phyloP scores from a whole-genome alignment of 1,140 invertebrate genomes.

The Aphelinus certus region DNA sequence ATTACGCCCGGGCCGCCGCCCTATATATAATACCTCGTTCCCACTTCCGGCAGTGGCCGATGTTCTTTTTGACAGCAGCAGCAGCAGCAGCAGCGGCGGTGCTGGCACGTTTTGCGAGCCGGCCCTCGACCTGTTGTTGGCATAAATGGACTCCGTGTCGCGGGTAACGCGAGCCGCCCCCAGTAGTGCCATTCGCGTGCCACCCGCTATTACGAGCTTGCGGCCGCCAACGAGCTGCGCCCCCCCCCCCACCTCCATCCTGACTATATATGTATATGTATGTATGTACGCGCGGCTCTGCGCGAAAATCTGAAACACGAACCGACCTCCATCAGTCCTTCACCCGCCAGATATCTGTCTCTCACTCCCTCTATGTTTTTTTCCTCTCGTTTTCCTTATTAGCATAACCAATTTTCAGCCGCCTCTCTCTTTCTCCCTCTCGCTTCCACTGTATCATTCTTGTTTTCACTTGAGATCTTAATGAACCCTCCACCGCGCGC shows the following conservation, averaged over 20 bases:
- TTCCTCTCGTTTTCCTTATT: neutral
- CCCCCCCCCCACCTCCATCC: neutral
- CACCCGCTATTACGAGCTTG: slow-evolving; percentile 8
- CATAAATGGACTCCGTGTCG: slow-evolving; percentile 44
- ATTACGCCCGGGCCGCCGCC: slow-evolving; percentile 22
- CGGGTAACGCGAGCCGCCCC: neutral
- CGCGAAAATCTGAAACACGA: neutral
- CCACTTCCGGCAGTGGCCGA: slow-evolving; percentile 26
- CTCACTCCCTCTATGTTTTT: neutral
- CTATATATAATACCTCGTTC: slow-evolving; percentile 10
- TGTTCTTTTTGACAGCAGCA: slow-evolving; percentile 37
- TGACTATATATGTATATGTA: neutral
- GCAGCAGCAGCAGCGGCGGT: neutral
- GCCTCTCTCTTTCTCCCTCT: too few species aligned
- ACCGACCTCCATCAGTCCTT: slow-evolving; percentile 8
- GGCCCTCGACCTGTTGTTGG: slow-evolving; percentile 38
- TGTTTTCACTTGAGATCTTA: too few species aligned
- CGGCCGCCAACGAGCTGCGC: neutral
- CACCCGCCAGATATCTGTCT: neutral
- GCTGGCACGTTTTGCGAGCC: slow-evolving; percentile 22
- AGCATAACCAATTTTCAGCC: too few species aligned
- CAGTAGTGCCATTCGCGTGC: slow-evolving; percentile 3
- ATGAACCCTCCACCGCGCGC: too few species aligned
- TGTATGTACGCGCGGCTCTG: neutral
- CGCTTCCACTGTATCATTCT: too few species aligned